A percentile compares a stretch with the other conserved stretches of the same genome.
Evolutionary conservation across 2,797 vertebrate species (phyloP).

Genomic region (Danio kyathit): DNA sequence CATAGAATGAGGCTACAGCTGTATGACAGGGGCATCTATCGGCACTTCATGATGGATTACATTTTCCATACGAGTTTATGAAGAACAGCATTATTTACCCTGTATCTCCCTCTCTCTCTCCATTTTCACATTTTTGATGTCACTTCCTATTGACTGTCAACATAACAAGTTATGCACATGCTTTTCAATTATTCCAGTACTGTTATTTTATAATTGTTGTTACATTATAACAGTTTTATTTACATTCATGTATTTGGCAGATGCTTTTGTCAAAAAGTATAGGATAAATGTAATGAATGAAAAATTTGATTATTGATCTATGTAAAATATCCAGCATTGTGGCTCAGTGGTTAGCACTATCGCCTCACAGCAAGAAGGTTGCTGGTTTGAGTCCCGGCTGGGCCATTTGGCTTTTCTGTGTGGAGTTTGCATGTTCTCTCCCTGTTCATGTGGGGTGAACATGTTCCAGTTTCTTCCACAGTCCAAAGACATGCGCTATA

Average conservation of each 20-base stretch:
- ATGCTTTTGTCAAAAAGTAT: too few species aligned
- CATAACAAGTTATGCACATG: background rate
- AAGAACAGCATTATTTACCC: slow-evolving; percentile 54
- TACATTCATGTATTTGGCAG: background rate
- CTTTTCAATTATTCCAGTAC: background rate
- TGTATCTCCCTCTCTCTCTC: slow-evolving; percentile 49
- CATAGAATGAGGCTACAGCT: slow-evolving; percentile 72
- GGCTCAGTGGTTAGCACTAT: too few species aligned
- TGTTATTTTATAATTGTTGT: background rate
- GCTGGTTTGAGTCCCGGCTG: too few species aligned
- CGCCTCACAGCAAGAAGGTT: too few species aligned
- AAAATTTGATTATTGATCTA: too few species aligned
- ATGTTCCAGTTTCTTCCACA: too few species aligned
- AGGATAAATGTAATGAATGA: background rate
- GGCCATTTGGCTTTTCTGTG: too few species aligned
- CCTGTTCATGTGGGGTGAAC: too few species aligned
- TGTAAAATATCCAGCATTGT: too few species aligned
- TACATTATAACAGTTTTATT: background rate
- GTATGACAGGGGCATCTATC: slow-evolving; percentile 50
- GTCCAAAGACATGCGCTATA: too few species aligned
- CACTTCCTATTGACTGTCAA: background rate
- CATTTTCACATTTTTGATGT: slow-evolving; percentile 64
- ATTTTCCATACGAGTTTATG: slow-evolving; percentile 69
- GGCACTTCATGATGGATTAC: slow-evolving; percentile 61
- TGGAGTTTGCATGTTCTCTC: too few species aligned